Evolutionary conservation across 2,113 vertebrate genomes (phyloP), one percentile per base, ranked within the genome.

Genomic region (Scortum barcoo): DNA sequence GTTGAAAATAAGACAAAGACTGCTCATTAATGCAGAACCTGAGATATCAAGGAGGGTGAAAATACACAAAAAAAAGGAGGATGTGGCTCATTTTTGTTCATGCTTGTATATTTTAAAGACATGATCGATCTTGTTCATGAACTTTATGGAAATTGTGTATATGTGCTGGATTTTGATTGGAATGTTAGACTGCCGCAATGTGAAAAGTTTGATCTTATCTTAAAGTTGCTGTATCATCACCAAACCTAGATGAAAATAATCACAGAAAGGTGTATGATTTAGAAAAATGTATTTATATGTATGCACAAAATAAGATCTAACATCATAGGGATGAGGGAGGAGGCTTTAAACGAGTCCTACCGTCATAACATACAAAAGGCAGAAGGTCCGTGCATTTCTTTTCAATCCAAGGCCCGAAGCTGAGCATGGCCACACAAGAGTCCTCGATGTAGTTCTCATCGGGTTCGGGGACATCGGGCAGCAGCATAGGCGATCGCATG

Each of bases 321-420:
- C 20, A 26, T 19, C 10, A n/a, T 2, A 36, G 62, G 14, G n/a
- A 14, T 7, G 9, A 33, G 56, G 12, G 46, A 58, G 62, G 11
- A 0, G 7, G 6, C 48, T 53, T 65, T 30, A 20, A 22, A 70
- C 17, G 24, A 74, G 24, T 72, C 80, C 44, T 88, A 95, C 95
- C 93, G 62, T 95, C 94, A 78, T 94, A 95, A 60, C 94, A 95
- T 67, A 95, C 87, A 71, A 63, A 95, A 19, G 93, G 85, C 28
- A 92, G 80, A 5, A 0, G 19, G 2, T 89, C 61, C 7, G 7
- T 71, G 78, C 95, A 95, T 9, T 44, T 12, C 57, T 54, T 89
- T 36, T 95, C 94, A 16, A 91, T 36, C 95, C 95, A 95, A 22
- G 93, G 58, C 24, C 95, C 95, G 14, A 86, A 91, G 33, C 66